Evolutionary conservation across 2,113 vertebrate genomes (phyloP), one percentile per base, ranked within the genome.

Genomic region (Lipophrys pholis): DNA sequence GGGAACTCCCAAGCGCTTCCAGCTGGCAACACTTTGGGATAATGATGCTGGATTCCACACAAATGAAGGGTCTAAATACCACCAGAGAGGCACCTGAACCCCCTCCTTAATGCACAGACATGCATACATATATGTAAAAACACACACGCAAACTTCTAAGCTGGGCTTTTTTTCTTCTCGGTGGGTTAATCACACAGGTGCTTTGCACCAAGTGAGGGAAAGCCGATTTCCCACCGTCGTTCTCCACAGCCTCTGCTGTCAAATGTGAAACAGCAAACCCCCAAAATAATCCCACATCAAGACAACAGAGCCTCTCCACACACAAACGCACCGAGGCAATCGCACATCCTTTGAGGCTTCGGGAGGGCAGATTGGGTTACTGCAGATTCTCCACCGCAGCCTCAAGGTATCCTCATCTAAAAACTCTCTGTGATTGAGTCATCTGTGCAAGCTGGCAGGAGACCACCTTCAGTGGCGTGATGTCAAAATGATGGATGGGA

Each of bases 1-100:
- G 84, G 86, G 90, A 91, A 89, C 90, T 88, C 83, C 90, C 89
- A 91, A 92, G 88, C 67, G 17, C 84, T 87, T 87, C 91, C 92
- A 93, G 90, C 90, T 93, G 92, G 92, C 87, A 93, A 87, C 90
- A 86, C 88, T 93, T 93, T 92, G 78, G 69, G 87, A 91, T 92
- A 93, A 93, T 91, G 88, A 91, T 75, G 81, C 84, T 80, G 89
- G 90, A 93, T 93, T 93, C 92, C 91, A 84, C 90, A 87, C 89
- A 93, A 91, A 92, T 93, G 89, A 92, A 91, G 85, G 90, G 63
- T 78, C 84, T 88, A 89, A 91, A 91, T 92, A 87, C 89, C 87
- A 84, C 81, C 82, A 83, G 84, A 89, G 87, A 88, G 87, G 88
- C 83, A 92, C 92, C 92, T 92, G 91, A 88, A 86, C 73, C 76